A percentile compares a stretch with the other conserved stretches of the same genome.
phyloP scores from a whole-genome alignment of 2,113 vertebrate species.

The Pterocles gutturalis region DNA sequence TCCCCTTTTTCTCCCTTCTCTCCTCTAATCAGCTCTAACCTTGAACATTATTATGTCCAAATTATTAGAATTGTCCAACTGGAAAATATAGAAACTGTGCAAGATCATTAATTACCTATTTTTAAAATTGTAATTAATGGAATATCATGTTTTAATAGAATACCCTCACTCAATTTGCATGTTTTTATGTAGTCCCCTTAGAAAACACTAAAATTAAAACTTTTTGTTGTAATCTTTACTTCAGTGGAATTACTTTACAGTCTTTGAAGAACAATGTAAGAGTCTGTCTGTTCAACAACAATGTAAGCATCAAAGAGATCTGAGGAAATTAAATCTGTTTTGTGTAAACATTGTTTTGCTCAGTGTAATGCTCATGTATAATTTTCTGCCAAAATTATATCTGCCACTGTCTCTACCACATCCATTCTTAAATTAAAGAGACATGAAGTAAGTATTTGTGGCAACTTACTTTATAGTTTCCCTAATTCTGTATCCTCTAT shows the following conservation, averaged over 20 bases:
- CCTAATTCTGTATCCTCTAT: background rate
- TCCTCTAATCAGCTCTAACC: background rate
- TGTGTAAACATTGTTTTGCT: background rate
- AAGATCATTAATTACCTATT: background rate
- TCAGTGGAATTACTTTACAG: background rate
- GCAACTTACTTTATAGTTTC: background rate
- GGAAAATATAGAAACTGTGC: background rate
- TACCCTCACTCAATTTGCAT: background rate
- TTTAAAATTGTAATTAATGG: background rate
- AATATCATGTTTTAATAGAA: background rate
- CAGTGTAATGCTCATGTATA: background rate
- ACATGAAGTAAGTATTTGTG: background rate
- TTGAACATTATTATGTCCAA: background rate
- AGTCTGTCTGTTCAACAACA: background rate
- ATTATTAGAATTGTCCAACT: background rate
- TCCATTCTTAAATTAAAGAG: background rate
- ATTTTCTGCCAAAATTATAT: background rate
- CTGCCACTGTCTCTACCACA: background rate
- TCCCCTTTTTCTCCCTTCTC: background rate
- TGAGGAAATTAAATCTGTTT: background rate
- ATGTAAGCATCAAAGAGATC: background rate
- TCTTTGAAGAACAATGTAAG: background rate
- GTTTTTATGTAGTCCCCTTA: background rate
- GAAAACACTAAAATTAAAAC: background rate
- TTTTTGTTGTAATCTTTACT: background rate